Percentiles rank a stretch among this genome's conserved stretches.
These are phyloP conservation scores for Ceratosolen fusciceps DNA, from an alignment of 1,140 invertebrate genomes.

Conservation along the genomic window DNA sequence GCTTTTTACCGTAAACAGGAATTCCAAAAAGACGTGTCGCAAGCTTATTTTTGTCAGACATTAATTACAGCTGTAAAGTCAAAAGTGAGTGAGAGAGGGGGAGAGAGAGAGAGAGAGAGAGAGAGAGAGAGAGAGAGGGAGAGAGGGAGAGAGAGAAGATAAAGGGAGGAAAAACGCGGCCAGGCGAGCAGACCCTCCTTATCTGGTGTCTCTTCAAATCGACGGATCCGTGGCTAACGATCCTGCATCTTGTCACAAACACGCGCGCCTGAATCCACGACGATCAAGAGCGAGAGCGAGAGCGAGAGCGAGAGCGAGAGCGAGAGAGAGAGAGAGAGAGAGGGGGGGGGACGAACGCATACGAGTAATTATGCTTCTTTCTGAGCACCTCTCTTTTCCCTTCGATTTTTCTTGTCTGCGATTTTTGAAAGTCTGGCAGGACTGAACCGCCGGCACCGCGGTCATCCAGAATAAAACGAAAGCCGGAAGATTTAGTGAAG, in stretches of 20 bases:
- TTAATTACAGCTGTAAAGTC: slow-evolving; percentile 1
- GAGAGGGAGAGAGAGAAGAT: not conserved
- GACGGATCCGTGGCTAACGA: not conserved
- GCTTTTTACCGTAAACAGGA: slow-evolving; percentile 14
- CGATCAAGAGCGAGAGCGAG: too few relatives aligned
- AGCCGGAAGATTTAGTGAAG: not conserved
- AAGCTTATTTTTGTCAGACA: slow-evolving; percentile 3
- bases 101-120: too few relatives aligned
- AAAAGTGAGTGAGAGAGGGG: too few relatives aligned
- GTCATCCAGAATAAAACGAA: not conserved
- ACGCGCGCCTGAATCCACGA: too few relatives aligned
- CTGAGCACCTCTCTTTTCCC: slow-evolving; percentile 9
- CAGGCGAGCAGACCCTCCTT: not conserved
- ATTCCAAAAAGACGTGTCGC: slow-evolving; percentile 4
- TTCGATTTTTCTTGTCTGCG: slow-evolving; percentile 16
- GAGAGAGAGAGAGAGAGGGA: too few relatives aligned
- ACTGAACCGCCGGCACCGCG: not conserved
- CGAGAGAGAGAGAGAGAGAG: too few relatives aligned
- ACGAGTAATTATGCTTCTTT: too few relatives aligned
- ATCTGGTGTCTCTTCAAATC: slow-evolving; percentile 16
- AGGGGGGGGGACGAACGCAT: too few relatives aligned
- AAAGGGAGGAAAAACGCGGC: not conserved
- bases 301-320: too few relatives aligned
- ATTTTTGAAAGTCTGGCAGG: slow-evolving; percentile 9
- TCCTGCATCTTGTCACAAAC: too few relatives aligned